These are phyloP conservation scores for Rhyacophila brunnea DNA, from an alignment of 1,140 invertebrate species.

Conservation along the genomic window DNA sequence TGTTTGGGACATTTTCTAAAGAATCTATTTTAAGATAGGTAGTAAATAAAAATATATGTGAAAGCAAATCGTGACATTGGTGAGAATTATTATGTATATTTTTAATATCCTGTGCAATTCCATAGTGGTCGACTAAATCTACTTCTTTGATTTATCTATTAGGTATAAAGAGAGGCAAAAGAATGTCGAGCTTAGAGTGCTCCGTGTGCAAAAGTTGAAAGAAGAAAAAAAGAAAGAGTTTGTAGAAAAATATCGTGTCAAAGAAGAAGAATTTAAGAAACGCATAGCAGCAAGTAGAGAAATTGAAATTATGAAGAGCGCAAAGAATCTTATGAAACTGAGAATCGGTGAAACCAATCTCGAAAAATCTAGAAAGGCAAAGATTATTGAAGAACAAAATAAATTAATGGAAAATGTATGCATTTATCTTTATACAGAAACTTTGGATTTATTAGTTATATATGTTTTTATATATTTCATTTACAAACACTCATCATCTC, in stretches of 20 bases:
- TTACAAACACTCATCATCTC: too few species aligned
- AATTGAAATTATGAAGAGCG: constrained; percentile 17
- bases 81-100: too few species aligned
- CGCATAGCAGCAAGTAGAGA: constrained; percentile 15
- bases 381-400: constrained; percentile 5
- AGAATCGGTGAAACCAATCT: constrained; percentile 12
- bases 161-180: constrained; percentile 4
- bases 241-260: not conserved
- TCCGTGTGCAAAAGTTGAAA: constrained; percentile 12
- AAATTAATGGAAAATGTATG: too few species aligned
- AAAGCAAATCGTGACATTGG: too few species aligned
- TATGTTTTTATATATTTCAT: too few species aligned
- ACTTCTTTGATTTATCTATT: not conserved
- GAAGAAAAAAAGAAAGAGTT: constrained; percentile 10
- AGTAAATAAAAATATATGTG: too few species aligned
- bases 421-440: too few species aligned
- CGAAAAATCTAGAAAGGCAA: constrained; percentile 5
- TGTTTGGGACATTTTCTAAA: too few species aligned
- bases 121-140: too few species aligned
- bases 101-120: too few species aligned
- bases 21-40: too few species aligned
- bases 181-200: constrained; percentile 11
- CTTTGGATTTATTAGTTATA: too few species aligned
- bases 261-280: constrained; percentile 7
- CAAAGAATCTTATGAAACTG: constrained; percentile 12